A percentile compares a stretch with the other conserved stretches of the same genome.
Conservation (phyloP, 2,113 vertebrate species). For the Panthera tigris region DNA sequence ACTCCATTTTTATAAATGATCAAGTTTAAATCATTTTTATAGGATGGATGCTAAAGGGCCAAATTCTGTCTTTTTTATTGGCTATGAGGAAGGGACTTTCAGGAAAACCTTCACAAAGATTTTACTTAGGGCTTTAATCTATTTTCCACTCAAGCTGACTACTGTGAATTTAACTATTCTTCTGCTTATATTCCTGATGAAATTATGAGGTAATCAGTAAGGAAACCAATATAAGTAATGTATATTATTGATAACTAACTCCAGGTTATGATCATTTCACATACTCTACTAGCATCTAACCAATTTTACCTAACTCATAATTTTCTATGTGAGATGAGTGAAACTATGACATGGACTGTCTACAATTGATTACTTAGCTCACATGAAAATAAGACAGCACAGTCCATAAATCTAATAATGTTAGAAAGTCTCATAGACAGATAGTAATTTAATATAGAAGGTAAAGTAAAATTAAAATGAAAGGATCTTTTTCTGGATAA, state of each 20-base stretch:
- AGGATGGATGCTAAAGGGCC: neutral
- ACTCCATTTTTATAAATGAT: neutral
- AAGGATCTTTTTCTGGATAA: neutral
- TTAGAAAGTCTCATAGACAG: neutral
- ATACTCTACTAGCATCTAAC: neutral
- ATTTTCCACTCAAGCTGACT: neutral
- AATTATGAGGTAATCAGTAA: neutral
- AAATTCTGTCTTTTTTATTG: neutral
- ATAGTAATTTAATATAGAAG: neutral
- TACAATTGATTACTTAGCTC: neutral
- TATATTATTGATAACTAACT: neutral
- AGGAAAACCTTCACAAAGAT: neutral
- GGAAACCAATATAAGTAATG: neutral
- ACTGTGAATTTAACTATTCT: neutral
- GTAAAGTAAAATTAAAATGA: neutral
- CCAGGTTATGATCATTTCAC: neutral
- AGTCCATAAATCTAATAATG: neutral
- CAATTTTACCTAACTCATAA: neutral
- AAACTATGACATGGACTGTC: neutral
- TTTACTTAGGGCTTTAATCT: neutral
- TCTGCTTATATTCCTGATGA: neutral
- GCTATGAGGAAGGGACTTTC: neutral
- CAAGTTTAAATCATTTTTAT: conserved; percentile 14
- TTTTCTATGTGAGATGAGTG: neutral
- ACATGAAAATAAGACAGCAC: neutral